These are phyloP conservation scores for Urocyon cinereoargenteus DNA, from an alignment of 2,797 vertebrate species.

Conservation along the genomic window DNA sequence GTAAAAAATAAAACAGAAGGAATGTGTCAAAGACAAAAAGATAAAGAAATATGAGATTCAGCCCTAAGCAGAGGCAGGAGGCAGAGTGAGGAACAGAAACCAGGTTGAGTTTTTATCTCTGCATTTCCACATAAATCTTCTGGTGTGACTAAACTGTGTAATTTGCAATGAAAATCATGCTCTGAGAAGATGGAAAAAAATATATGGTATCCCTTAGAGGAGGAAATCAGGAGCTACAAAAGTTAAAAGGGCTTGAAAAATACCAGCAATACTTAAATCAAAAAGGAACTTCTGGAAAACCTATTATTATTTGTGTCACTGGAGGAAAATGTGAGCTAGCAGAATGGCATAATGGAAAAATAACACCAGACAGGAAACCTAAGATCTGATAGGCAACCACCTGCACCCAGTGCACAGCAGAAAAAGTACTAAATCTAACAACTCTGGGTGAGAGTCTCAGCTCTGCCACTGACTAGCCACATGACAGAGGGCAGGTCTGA, in stretches of 20 bases:
- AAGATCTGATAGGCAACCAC: background rate
- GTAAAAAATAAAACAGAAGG: background rate
- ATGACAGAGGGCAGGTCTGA: background rate
- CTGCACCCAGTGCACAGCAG: rapidly evolving
- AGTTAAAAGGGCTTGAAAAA: background rate
- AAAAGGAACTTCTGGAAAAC: slow-evolving; percentile 35
- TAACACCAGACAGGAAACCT: background rate
- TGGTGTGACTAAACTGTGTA: background rate
- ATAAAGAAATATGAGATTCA: background rate
- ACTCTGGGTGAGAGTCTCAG: background rate
- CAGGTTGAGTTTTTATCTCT: background rate
- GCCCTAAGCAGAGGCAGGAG: background rate
- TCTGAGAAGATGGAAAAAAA: background rate
- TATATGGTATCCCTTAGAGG: background rate
- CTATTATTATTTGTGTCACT: background rate
- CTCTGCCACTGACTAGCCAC: background rate
- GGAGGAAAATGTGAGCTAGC: slow-evolving; percentile 10
- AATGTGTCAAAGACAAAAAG: background rate
- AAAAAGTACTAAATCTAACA: background rate
- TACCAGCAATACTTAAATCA: background rate
- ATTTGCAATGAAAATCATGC: background rate
- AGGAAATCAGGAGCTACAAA: slow-evolving; percentile 1
- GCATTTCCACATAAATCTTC: slow-evolving; percentile 4
- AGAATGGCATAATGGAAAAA: background rate
- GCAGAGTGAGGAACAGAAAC: background rate